These are phyloP conservation scores for Nycticebus coucang DNA, from an alignment of 2,113 vertebrate species.

Conservation along the genomic window DNA sequence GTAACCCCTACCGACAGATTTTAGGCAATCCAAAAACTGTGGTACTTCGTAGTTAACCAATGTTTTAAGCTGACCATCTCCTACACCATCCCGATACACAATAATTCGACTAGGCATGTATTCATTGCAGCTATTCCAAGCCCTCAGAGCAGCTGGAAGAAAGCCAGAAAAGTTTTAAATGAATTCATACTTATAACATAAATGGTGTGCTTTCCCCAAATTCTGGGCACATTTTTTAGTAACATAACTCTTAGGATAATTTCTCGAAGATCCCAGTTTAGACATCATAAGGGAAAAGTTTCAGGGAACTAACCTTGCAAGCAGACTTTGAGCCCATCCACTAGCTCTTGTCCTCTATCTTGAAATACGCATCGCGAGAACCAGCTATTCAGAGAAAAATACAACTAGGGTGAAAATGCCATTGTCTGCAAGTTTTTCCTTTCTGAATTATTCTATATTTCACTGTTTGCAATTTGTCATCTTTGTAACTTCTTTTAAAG, in stretches of 20 bases:
- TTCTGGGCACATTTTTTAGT: fast-evolving
- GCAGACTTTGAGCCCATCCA: slow-evolving; percentile 94
- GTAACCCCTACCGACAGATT: slow-evolving; percentile 89
- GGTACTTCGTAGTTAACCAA: slow-evolving; percentile 94
- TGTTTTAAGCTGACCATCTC: slow-evolving; percentile 93
- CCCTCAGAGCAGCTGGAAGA: slow-evolving; percentile 88
- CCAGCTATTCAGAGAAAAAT: slow-evolving; percentile 88
- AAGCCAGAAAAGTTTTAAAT: background rate
- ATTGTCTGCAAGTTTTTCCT: too few species aligned
- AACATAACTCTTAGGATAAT: background rate
- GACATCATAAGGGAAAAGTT: background rate
- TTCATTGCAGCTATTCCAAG: slow-evolving; percentile 89
- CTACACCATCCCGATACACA: slow-evolving; percentile 96
- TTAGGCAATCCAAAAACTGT: slow-evolving; percentile 93
- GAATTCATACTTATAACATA: background rate
- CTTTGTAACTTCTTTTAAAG: background rate
- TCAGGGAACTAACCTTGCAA: slow-evolving; percentile 86
- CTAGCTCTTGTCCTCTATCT: slow-evolving; percentile 93
- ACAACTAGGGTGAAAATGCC: fast-evolving
- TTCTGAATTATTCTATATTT: background rate
- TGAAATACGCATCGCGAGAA: slow-evolving; percentile 95
- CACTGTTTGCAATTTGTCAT: background rate
- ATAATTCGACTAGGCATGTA: slow-evolving; percentile 92
- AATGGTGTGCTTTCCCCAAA: background rate
- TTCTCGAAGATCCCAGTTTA: background rate